phyloP scores from a whole-genome alignment of 1,140 invertebrate genomes.

The Scaptomyza hsui region DNA sequence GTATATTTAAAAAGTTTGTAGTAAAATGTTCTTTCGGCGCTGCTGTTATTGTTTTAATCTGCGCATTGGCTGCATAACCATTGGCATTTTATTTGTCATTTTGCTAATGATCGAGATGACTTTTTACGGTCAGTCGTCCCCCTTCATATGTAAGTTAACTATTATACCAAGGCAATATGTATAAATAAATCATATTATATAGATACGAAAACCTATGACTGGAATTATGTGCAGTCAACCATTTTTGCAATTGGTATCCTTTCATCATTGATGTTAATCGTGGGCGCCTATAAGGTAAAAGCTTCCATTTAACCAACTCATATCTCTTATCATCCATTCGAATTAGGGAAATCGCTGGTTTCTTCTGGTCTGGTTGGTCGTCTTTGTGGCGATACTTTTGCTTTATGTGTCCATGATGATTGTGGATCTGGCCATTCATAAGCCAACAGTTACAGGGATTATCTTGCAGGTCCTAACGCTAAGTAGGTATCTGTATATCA shows the following conservation, averaged over 20 bases:
- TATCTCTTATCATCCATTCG: not conserved
- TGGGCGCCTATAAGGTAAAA: constrained; percentile 46
- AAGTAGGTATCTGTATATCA: constrained; percentile 7
- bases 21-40: constrained; percentile 25
- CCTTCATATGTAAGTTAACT: constrained; percentile 47
- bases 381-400: constrained; percentile 13
- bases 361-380: constrained; percentile 39
- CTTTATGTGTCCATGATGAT: constrained; percentile 24
- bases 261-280: constrained; percentile 21
- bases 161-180: too few relatives aligned
- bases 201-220: constrained; percentile 11
- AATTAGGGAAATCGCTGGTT: constrained; percentile 29
- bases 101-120: constrained; percentile 49
- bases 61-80: constrained; percentile 29
- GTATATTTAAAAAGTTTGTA: not conserved
- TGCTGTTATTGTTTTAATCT: constrained; percentile 47
- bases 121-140: constrained; percentile 17
- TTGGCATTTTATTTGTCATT: constrained; percentile 28
- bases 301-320: not conserved
- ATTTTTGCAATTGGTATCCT: constrained; percentile 19
- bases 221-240: constrained; percentile 27
- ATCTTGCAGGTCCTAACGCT: constrained; percentile 18
- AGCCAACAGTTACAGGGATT: not conserved
- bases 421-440: not conserved
- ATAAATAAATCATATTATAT: too few relatives aligned